Conservation (phyloP, 1,140 invertebrate species). For the Myzus persicae region DNA sequence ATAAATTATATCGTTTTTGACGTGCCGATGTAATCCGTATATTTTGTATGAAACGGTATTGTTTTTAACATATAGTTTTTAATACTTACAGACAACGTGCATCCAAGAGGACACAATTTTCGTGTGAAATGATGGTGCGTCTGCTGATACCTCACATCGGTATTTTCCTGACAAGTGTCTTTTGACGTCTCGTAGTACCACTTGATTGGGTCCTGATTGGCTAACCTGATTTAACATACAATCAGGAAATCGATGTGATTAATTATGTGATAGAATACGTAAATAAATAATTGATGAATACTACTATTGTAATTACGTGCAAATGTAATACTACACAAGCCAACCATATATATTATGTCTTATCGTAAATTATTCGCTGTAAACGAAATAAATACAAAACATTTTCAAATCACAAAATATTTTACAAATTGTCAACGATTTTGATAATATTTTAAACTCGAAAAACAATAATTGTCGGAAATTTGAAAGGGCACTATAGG, state of each 20-base stretch:
- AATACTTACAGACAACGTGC: conserved; percentile 75
- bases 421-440: neutral
- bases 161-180: conserved; percentile 74
- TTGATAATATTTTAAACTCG: neutral
- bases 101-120: conserved; percentile 72
- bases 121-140: conserved; percentile 85
- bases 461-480: neutral
- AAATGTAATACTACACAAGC: neutral
- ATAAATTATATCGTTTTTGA: neutral
- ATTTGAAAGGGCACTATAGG: neutral
- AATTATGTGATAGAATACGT: neutral
- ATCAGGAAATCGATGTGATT: neutral
- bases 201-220: conserved; percentile 70
- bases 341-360: neutral
- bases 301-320: neutral
- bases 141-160: conserved; percentile 84
- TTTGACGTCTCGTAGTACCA: conserved; percentile 74
- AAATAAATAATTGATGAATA: no score
- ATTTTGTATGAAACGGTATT: neutral
- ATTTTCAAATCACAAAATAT: neutral
- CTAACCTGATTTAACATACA: conserved; percentile 66
- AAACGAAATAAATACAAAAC: neutral
- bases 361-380: neutral
- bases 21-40: neutral
- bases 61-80: neutral